A percentile compares a stretch with the other conserved stretches of the same genome.
Evolutionary conservation across 2,113 vertebrate genomes (phyloP).

Genomic region (Chloropsis hardwickii): DNA sequence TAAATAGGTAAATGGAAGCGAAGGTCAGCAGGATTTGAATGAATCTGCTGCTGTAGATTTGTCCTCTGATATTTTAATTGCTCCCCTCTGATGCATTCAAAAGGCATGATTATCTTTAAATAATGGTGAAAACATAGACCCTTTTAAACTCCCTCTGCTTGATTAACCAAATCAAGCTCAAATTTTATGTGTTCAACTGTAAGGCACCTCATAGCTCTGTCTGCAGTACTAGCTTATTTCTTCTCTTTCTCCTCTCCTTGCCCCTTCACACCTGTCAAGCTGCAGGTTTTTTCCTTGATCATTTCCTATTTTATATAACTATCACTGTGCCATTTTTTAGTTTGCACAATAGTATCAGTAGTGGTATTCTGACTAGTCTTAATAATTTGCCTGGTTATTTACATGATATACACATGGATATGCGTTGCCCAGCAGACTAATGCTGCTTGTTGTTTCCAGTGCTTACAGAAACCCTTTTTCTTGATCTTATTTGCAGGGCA

Average conservation of each 20-base stretch:
- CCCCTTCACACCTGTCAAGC: not conserved
- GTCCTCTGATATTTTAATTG: conserved; percentile 1
- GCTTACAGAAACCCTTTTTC: not conserved
- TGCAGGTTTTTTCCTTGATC: not conserved
- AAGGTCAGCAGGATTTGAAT: not conserved
- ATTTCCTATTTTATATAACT: not conserved
- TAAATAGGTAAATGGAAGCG: not conserved
- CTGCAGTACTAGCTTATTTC: not conserved
- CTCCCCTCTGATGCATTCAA: not conserved
- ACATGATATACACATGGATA: not conserved
- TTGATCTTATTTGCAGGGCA: not conserved
- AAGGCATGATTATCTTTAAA: not conserved
- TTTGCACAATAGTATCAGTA: not conserved
- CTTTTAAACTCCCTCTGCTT: not conserved
- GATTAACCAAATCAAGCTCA: not conserved
- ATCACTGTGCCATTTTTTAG: not conserved
- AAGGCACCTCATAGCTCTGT: not conserved
- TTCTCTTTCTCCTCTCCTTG: not conserved
- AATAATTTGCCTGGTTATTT: not conserved
- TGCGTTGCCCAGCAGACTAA: not conserved
- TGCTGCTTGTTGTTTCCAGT: not conserved
- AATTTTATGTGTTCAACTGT: not conserved
- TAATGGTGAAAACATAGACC: not conserved
- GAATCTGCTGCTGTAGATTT: not conserved
- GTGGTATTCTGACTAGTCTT: not conserved